phyloP scores from a whole-genome alignment of 2,888 invertebrate species.

The Acanthopleura granulata region DNA sequence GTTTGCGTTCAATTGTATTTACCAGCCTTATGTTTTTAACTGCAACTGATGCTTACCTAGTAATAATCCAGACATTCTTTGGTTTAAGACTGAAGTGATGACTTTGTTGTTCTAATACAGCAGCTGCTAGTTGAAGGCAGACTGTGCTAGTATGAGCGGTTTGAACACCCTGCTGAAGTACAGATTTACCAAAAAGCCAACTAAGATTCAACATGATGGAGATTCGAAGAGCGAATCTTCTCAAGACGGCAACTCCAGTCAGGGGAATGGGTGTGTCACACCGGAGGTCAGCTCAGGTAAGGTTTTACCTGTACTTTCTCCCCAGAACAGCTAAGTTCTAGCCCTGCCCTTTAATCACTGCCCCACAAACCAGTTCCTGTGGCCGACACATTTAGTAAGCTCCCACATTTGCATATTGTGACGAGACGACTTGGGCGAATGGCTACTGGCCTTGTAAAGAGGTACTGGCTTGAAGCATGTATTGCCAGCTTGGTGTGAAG shows the following conservation, averaged over 20 bases:
- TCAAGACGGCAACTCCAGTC: not conserved
- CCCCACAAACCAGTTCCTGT: not conserved
- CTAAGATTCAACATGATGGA: not conserved
- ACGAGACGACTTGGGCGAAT: too few relatives aligned
- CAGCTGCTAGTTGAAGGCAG: too few relatives aligned
- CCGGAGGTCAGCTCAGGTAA: not conserved
- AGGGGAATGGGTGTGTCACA: not conserved
- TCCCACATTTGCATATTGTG: not conserved
- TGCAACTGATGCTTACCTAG: too few relatives aligned
- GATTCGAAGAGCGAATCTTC: not conserved
- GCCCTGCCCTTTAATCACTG: not conserved
- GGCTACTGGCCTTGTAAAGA: too few relatives aligned
- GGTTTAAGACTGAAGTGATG: too few relatives aligned
- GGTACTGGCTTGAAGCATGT: too few relatives aligned
- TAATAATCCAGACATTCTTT: too few relatives aligned
- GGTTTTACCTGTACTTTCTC: not conserved
- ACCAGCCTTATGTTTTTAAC: too few relatives aligned
- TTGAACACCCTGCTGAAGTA: not conserved
- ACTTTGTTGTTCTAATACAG: too few relatives aligned
- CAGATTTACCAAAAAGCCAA: not conserved
- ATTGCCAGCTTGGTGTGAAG: too few relatives aligned
- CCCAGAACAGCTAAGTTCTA: not conserved
- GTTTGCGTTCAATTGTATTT: too few relatives aligned
- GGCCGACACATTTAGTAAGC: not conserved
- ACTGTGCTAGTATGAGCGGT: not conserved